phyloP scores from a whole-genome alignment of 2,888 invertebrate species.

The Scaptomyza polygonia region DNA sequence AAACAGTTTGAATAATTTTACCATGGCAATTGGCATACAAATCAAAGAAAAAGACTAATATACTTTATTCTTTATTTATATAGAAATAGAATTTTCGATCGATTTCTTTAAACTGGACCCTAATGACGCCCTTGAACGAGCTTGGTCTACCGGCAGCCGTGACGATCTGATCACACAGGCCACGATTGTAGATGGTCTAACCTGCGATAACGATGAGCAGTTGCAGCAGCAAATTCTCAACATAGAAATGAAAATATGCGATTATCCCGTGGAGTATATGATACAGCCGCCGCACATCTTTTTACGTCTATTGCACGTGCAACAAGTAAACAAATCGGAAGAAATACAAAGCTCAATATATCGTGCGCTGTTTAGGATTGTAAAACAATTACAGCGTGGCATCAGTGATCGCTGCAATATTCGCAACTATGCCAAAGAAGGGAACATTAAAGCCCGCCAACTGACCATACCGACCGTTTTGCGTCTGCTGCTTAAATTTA shows the following conservation, averaged over 20 bases:
- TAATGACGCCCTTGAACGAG: conserved; percentile 69
- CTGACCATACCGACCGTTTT: conserved; percentile 65
- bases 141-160: conserved; percentile 75
- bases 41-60: background rate
- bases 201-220: conserved; percentile 37
- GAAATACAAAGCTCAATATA: conserved; percentile 55
- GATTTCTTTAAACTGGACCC: conserved; percentile 14
- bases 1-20: too few species aligned
- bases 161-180: conserved; percentile 78
- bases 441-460: conserved; percentile 34
- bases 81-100: conserved; percentile 17
- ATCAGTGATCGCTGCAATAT: conserved; percentile 56
- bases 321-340: conserved; percentile 14
- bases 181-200: conserved; percentile 63
- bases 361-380: conserved; percentile 56
- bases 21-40: too few species aligned
- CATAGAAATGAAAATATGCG: conserved; percentile 75
- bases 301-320: conserved; percentile 67
- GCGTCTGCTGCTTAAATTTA: conserved; percentile 54
- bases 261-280: conserved; percentile 83
- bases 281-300: conserved; percentile 83
- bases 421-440: conserved; percentile 32
- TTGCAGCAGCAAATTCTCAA: conserved; percentile 71
- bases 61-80: background rate
- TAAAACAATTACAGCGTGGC: conserved; percentile 66